Base-by-base conservation (phyloP, 2,888 invertebrate species). In the Chaitophorus viminalis region DNA sequence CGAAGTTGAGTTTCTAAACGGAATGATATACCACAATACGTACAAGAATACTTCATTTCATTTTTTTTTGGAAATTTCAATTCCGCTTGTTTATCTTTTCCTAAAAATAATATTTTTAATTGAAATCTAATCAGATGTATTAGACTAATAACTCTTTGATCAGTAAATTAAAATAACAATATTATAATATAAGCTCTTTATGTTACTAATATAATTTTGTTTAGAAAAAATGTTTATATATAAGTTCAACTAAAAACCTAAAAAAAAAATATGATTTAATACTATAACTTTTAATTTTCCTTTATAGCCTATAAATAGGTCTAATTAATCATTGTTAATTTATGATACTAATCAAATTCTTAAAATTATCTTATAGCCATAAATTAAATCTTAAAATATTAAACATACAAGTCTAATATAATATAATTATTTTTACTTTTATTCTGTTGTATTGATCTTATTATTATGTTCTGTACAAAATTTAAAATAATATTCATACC, bases 11-110 rank as follows among this genome's bases (percentile, higher is more conserved):
- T 91, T 89, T 93, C 92, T 89, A 93, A 93, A 75, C 91, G 91
- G 90, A 93, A 94, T 70, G 92, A 92, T 46, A 94, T 91, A 90
- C 93, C 92, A 91, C 94, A 94, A 90, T 94, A 94, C 39, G 93
- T 92, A 90, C 94, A 94, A 31, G 88, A 88, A 79, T 89, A 90
- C 4, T 68, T 88, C 68, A 60, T 88, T 65, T 70, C 83, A 68
- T 79, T 78, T 75, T 89, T 84, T 11, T 76, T 81, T 31, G 86
- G 79, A 79, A 87, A 87, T 65, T 87, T 87, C 11, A 87, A 74
- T 54, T 87, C 86, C 46, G 79, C 78, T 14, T 78, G 86, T 9
- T 87, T 79, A 0, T 87, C 86, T 68, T 87, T 79, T 79, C 54
- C 78, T 79, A 60, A 60, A 79, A 87, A 60, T 39, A 3, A 33